Evolutionary conservation across 2,113 vertebrate genomes (phyloP).

Genomic region (Macrotis lagotis): DNA sequence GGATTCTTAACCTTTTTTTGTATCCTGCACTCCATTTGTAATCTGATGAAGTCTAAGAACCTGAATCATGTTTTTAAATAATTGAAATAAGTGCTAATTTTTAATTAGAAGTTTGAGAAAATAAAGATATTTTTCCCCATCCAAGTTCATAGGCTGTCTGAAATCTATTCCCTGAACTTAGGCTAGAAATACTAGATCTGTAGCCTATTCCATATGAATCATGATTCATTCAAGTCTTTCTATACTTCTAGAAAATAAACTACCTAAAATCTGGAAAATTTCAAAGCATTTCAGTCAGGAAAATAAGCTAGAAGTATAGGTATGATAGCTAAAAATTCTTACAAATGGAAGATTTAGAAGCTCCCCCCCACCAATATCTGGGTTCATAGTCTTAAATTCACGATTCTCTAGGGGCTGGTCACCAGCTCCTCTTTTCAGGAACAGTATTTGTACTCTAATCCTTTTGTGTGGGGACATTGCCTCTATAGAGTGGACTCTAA

Average conservation of each 20-base stretch:
- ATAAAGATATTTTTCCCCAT: background rate
- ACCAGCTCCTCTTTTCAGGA: constrained; percentile 26
- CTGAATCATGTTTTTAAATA: background rate
- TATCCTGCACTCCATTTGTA: background rate
- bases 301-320: background rate
- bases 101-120: background rate
- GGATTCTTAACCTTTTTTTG: background rate
- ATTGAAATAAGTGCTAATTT: background rate
- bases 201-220: background rate
- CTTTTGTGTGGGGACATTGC: constrained; percentile 28
- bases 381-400: constrained; percentile 9
- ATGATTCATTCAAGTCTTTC: background rate
- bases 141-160: background rate
- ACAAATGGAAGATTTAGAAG: constrained; percentile 44
- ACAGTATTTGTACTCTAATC: background rate
- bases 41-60: background rate
- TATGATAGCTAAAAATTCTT: constrained; percentile 1
- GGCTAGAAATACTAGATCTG: background rate
- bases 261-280: constrained; percentile 6
- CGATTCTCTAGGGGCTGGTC: constrained; percentile 41
- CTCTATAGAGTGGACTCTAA: constrained; percentile 32
- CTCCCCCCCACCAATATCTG: constrained; percentile 14
- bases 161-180: background rate
- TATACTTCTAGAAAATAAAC: constrained; percentile 10
- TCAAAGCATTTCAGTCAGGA: constrained; percentile 18